Evolutionary conservation across 2,797 vertebrate species (phyloP).

Genomic region (Simalia tracyae): DNA sequence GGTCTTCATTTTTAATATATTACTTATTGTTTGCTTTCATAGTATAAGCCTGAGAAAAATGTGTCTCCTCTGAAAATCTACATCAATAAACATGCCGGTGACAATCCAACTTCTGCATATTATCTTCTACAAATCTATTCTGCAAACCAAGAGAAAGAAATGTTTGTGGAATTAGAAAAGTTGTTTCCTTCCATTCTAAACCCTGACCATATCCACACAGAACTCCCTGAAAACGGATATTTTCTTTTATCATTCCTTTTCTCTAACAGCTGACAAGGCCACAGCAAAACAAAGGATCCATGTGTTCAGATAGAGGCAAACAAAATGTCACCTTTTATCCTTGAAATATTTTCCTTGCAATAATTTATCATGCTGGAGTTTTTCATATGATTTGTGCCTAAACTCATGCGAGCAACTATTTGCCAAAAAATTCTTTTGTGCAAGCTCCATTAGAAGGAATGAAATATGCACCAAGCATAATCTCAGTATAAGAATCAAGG

Average conservation of each 20-base stretch:
- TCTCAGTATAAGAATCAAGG: neutral
- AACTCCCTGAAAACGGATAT: slow-evolving; percentile 20
- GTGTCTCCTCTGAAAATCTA: neutral
- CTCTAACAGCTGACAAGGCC: slow-evolving; percentile 17
- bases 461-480: neutral
- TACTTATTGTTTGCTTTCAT: slow-evolving; percentile 14
- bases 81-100: neutral
- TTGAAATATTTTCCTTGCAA: slow-evolving; percentile 28
- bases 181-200: slow-evolving; percentile 18
- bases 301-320: slow-evolving; percentile 14
- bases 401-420: neutral
- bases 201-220: neutral
- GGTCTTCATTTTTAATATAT: neutral
- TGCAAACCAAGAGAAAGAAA: neutral
- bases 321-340: slow-evolving; percentile 30
- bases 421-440: neutral
- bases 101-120: neutral
- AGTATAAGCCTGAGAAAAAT: neutral
- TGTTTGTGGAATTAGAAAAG: slow-evolving; percentile 8
- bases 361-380: neutral
- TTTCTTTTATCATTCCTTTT: slow-evolving; percentile 16
- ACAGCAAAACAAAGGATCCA: slow-evolving; percentile 35
- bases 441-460: neutral
- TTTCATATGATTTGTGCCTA: slow-evolving; percentile 20
- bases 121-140: neutral